Conservation (phyloP, 1,140 invertebrate species). For the Heliconius melpomene region DNA sequence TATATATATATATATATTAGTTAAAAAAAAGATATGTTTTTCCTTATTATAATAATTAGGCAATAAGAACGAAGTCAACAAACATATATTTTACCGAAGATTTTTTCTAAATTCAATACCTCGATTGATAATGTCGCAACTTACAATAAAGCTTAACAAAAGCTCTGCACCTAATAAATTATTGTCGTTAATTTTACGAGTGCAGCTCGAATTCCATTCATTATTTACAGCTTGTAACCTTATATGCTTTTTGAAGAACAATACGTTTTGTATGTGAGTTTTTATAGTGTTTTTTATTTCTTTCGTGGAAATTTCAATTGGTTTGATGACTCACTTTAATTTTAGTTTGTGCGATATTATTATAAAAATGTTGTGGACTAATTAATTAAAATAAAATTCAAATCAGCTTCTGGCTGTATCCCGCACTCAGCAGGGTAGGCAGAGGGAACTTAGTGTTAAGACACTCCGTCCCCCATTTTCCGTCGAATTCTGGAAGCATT, state of each 20-base stretch:
- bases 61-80: not conserved
- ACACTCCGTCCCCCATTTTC: too few species aligned
- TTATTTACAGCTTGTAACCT: constrained; percentile 50
- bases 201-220: constrained; percentile 39
- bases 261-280: constrained; percentile 41
- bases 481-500: too few species aligned
- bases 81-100: not conserved
- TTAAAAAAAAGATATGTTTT: too few species aligned
- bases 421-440: too few species aligned
- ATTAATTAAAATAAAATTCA: too few species aligned
- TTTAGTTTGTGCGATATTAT: not conserved
- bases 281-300: constrained; percentile 26
- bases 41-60: too few species aligned
- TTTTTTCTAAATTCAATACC: not conserved
- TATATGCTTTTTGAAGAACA: constrained; percentile 45
- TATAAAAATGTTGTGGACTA: not conserved
- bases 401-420: too few species aligned
- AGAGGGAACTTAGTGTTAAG: too few species aligned
- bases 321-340: not conserved
- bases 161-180: constrained; percentile 40
- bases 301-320: not conserved
- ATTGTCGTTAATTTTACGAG: constrained; percentile 41
- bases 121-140: constrained; percentile 1
- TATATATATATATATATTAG: too few species aligned
- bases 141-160: constrained; percentile 20